These are phyloP conservation scores for Ylistrum balloti DNA, from an alignment of 1,140 invertebrate genomes.

Conservation along the genomic window DNA sequence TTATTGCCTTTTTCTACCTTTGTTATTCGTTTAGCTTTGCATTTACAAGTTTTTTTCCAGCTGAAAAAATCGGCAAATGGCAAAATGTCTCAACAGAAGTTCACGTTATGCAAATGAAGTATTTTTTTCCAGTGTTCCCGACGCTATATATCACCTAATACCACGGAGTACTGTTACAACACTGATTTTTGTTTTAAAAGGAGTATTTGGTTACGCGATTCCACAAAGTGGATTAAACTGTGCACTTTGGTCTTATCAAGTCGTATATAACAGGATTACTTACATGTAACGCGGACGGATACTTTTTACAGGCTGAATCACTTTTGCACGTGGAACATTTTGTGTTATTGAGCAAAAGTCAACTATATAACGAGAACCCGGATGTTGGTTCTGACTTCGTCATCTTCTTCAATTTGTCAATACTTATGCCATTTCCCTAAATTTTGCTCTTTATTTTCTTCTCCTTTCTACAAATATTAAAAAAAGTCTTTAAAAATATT, in stretches of 20 bases:
- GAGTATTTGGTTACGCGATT: background rate
- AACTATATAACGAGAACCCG: background rate
- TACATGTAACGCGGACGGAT: background rate
- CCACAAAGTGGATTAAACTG: background rate
- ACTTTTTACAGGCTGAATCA: background rate
- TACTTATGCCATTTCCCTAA: too few species aligned
- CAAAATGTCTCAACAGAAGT: background rate
- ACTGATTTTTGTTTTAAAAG: background rate
- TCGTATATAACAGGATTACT: background rate
- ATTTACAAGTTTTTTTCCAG: too few species aligned
- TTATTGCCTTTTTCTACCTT: too few species aligned
- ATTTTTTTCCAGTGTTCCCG: background rate
- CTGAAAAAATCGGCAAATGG: background rate
- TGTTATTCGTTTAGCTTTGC: too few species aligned
- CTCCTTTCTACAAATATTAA: too few species aligned
- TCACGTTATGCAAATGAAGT: background rate
- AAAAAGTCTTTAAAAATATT: too few species aligned
- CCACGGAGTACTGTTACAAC: background rate
- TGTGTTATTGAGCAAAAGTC: background rate
- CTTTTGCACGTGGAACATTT: background rate
- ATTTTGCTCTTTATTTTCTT: too few species aligned
- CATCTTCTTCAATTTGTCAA: too few species aligned
- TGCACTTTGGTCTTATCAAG: background rate
- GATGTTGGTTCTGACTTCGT: too few species aligned
- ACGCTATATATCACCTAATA: background rate